Evolutionary conservation across 2,113 vertebrate genomes (phyloP).

Genomic region (Epinephelus cyanopodus): DNA sequence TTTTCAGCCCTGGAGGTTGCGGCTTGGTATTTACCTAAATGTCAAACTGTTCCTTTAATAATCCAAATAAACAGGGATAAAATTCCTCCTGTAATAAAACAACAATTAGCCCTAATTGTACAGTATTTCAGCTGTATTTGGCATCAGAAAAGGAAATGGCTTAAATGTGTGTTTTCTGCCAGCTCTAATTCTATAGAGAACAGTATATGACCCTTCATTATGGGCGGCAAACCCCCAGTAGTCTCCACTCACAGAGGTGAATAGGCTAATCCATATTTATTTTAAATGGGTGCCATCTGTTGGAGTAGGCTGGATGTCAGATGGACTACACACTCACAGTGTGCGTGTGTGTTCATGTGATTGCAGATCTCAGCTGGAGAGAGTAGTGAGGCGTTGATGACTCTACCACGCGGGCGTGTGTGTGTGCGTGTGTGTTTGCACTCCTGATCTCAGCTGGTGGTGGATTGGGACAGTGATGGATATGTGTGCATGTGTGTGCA

Average conservation of each 20-base stretch:
- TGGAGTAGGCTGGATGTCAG: constrained; percentile 62
- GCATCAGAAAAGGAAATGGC: not conserved
- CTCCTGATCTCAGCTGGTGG: constrained; percentile 64
- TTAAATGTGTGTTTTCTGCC: constrained; percentile 18
- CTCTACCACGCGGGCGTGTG: constrained; percentile 34
- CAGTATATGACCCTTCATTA: constrained; percentile 52
- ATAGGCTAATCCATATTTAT: constrained; percentile 78
- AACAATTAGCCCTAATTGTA: constrained; percentile 17
- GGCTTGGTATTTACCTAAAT: not conserved
- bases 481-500: constrained; percentile 54
- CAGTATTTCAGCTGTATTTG: not conserved
- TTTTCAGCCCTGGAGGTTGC: too few species aligned
- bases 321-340: constrained; percentile 33
- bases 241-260: constrained; percentile 57
- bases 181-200: constrained; percentile 16
- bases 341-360: constrained; percentile 11
- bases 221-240: constrained; percentile 38
- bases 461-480: constrained; percentile 70
- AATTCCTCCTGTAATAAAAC: not conserved
- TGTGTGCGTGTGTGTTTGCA: constrained; percentile 56
- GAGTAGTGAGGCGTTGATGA: constrained; percentile 58
- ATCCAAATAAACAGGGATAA: not conserved
- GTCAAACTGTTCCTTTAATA: not conserved
- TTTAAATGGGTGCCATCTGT: constrained; percentile 80
- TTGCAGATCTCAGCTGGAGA: constrained; percentile 69